Conservation (phyloP, 2,113 vertebrate species). For the Corythaixoides concolor region DNA sequence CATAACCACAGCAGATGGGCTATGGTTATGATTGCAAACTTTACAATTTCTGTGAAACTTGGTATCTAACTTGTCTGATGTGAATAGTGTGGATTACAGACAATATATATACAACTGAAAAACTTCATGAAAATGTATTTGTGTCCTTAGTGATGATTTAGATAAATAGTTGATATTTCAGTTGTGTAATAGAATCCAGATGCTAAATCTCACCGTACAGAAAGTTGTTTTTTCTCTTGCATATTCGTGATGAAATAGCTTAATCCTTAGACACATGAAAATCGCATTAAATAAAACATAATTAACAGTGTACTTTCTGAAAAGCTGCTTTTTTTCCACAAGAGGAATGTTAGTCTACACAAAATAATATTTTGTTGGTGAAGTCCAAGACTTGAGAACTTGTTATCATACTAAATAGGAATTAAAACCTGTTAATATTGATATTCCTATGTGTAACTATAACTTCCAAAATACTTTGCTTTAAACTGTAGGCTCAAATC, state of each 20-base stretch:
- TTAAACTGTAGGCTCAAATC: not conserved
- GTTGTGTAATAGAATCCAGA: not conserved
- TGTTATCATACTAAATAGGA: not conserved
- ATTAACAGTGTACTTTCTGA: not conserved
- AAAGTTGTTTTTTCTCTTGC: not conserved
- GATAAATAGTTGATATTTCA: not conserved
- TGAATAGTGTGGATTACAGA: not conserved
- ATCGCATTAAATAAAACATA: not conserved
- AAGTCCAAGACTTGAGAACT: not conserved
- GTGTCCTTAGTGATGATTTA: not conserved
- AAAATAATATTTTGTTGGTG: not conserved
- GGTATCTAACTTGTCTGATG: not conserved
- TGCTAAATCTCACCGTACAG: not conserved
- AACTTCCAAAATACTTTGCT: not conserved
- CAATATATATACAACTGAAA: not conserved
- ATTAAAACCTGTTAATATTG: not conserved
- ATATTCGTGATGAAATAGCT: not conserved
- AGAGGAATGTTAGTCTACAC: not conserved
- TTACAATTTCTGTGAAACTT: not conserved
- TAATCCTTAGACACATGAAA: not conserved
- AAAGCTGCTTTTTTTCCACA: not conserved
- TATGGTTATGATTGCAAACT: not conserved
- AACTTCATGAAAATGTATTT: not conserved
- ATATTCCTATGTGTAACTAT: not conserved
- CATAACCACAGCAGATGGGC: not conserved